These are phyloP conservation scores for Metridium senile DNA, from an alignment of 92 coral and sea anemone species.

Conservation along the genomic window DNA sequence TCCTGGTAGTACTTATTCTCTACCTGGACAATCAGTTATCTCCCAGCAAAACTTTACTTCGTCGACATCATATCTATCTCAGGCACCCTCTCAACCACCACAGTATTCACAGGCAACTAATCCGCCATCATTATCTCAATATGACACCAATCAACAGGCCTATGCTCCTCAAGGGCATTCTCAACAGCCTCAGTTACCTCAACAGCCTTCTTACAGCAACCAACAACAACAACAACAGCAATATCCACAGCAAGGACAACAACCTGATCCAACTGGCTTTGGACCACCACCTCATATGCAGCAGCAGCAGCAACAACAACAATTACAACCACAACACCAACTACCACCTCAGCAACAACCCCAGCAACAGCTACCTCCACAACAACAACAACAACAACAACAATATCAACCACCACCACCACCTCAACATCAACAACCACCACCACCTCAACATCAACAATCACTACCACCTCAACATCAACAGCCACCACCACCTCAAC, in stretches of 20 bases:
- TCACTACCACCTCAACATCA: conserved; percentile 39
- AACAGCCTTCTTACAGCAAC: conserved; percentile 11
- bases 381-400: conserved; percentile 9
- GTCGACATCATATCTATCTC: conserved; percentile 26
- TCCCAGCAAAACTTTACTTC: conserved; percentile 19
- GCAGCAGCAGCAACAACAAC: conserved; percentile 23
- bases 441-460: conserved; percentile 31
- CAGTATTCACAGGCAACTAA: conserved; percentile 55
- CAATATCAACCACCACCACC: conserved; percentile 18
- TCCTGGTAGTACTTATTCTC: conserved; percentile 15
- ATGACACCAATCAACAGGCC: conserved; percentile 39
- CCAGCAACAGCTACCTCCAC: conserved; percentile 15
- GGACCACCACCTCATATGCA: conserved; percentile 10
- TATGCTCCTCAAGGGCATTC: conserved; percentile 56
- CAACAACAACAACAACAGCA: conserved; percentile 43
- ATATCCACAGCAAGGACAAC: conserved; percentile 22
- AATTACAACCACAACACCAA: conserved; percentile 37
- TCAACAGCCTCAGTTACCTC: conserved; percentile 39
- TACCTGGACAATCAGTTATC: no score
- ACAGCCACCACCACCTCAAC: conserved; percentile 35
- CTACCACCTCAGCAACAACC: conserved; percentile 29
- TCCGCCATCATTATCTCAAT: conserved; percentile 58
- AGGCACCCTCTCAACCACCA: conserved; percentile 29
- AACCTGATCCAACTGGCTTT: conserved; percentile 4
- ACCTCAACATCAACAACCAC: conserved; percentile 9